A percentile compares a stretch with the other conserved stretches of the same genome.
Conservation (phyloP, 2,797 vertebrate species). For the Glossophaga mutica region DNA sequence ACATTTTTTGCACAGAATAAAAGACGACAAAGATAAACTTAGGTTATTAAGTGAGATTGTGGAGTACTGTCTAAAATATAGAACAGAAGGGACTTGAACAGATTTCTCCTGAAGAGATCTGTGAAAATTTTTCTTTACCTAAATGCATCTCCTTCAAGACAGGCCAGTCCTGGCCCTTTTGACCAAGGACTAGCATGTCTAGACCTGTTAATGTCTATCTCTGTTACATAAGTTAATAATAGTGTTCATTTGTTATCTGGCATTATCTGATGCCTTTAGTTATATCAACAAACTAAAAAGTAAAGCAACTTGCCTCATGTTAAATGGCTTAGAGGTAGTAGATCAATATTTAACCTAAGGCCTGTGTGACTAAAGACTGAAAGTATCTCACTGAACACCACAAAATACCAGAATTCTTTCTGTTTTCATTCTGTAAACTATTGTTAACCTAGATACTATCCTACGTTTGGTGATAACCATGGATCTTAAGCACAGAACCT, state of each 20-base stretch:
- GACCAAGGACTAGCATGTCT: background rate
- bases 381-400: background rate
- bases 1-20: background rate
- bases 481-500: background rate
- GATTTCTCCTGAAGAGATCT: background rate
- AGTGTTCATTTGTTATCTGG: background rate
- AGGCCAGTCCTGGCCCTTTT: background rate
- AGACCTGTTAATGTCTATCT: background rate
- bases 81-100: background rate
- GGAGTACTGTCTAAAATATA: background rate
- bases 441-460: background rate
- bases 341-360: background rate
- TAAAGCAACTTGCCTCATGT: background rate
- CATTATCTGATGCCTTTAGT: background rate
- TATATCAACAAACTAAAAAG: background rate
- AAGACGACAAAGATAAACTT: background rate
- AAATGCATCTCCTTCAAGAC: background rate
- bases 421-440: background rate
- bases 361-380: background rate
- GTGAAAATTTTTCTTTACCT: constrained; percentile 12
- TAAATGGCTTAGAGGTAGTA: background rate
- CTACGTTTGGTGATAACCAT: background rate
- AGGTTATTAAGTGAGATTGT: background rate
- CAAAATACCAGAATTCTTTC: background rate
- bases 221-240: background rate